phyloP scores from a whole-genome alignment of 2,113 vertebrate species.

The Tichodroma muraria region DNA sequence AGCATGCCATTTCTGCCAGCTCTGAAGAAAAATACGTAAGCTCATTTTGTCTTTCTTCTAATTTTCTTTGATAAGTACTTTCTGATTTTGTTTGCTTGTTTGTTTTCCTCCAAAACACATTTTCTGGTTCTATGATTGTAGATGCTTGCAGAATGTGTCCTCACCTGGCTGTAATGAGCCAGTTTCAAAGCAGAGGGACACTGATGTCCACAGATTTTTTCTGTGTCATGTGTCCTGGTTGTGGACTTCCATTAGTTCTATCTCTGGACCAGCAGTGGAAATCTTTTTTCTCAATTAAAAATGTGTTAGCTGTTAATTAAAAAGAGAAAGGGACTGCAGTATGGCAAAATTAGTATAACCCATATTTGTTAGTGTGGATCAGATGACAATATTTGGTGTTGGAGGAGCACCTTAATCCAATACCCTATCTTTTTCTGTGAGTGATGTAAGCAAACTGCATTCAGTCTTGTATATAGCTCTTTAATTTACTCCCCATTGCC shows the following conservation, averaged over 20 bases:
- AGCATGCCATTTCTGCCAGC: slow-evolving; percentile 48
- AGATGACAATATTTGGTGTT: background rate
- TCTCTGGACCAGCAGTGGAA: background rate
- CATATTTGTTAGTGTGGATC: background rate
- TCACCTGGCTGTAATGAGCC: background rate
- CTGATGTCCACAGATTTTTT: background rate
- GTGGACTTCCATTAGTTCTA: background rate
- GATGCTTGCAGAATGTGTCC: background rate
- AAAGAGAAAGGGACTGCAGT: background rate
- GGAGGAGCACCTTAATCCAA: background rate
- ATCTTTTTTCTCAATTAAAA: background rate
- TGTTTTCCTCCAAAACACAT: background rate
- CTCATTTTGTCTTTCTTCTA: background rate
- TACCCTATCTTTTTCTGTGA: background rate
- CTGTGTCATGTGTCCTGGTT: background rate
- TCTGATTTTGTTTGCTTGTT: background rate
- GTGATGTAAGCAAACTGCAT: background rate
- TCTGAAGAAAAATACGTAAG: slow-evolving; percentile 69
- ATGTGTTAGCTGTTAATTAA: background rate
- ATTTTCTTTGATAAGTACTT: background rate
- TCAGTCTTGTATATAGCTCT: background rate
- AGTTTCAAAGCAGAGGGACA: background rate
- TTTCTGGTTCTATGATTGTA: background rate
- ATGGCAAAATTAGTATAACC: background rate
- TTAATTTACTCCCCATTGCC: background rate